A percentile compares a stretch with the other conserved stretches of the same genome.
Evolutionary conservation across 2,888 invertebrate species (phyloP).

Genomic region (Scaptomyza reducta): DNA sequence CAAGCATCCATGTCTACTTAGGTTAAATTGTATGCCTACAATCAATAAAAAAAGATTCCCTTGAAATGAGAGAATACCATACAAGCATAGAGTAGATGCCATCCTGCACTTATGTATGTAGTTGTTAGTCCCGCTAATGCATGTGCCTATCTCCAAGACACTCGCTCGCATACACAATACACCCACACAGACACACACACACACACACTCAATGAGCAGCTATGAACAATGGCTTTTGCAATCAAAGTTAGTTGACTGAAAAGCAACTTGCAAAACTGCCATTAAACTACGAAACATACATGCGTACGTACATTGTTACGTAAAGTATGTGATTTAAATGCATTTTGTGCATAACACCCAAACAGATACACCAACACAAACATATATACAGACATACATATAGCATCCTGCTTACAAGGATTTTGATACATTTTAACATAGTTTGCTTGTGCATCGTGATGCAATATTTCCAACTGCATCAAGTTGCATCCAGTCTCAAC

Average conservation of each 20-base stretch:
- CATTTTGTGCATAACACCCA: background rate
- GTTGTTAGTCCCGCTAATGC: constrained; percentile 64
- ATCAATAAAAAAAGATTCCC: constrained; percentile 25
- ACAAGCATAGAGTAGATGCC: constrained; percentile 41
- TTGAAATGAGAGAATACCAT: constrained; percentile 31
- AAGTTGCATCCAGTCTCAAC: constrained; percentile 55
- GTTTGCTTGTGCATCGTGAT: constrained; percentile 38
- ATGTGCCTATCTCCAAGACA: constrained; percentile 39
- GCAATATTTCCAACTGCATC: constrained; percentile 26
- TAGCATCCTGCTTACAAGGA: constrained; percentile 33
- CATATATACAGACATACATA: constrained; percentile 11
- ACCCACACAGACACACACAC: constrained; percentile 17
- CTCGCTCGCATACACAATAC: constrained; percentile 4
- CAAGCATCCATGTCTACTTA: constrained; percentile 52
- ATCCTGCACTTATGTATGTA: constrained; percentile 63
- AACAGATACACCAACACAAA: constrained; percentile 19
- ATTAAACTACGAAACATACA: constrained; percentile 34
- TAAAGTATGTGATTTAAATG: constrained; percentile 17
- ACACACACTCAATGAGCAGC: constrained; percentile 21
- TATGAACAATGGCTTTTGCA: constrained; percentile 34
- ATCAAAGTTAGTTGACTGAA: constrained; percentile 25
- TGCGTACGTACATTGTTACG: constrained; percentile 4
- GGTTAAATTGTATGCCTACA: constrained; percentile 52
- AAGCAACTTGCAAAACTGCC: constrained; percentile 49
- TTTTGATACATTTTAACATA: constrained; percentile 73